Percentiles rank a stretch among this genome's conserved stretches.
These are phyloP conservation scores for Apomyelois bistriatella DNA, from an alignment of 2,888 invertebrate genomes.

Conservation along the genomic window DNA sequence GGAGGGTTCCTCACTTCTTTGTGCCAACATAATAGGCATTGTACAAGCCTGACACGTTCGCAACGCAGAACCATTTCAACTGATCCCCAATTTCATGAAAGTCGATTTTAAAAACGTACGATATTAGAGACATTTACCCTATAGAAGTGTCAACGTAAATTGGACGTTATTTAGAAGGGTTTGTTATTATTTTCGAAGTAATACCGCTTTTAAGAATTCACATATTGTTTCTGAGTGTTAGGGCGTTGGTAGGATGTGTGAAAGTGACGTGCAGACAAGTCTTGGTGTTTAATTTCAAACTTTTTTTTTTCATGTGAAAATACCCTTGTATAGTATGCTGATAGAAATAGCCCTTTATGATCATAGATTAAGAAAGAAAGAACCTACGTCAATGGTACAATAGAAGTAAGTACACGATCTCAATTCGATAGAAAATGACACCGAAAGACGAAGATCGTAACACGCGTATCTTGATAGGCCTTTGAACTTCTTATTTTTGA, in stretches of 20 bases:
- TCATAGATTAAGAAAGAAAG: too few relatives aligned
- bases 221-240: slow-evolving; percentile 9
- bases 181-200: slow-evolving; percentile 11
- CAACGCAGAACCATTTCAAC: background rate
- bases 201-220: slow-evolving; percentile 12
- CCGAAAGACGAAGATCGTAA: too few relatives aligned
- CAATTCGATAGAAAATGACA: too few relatives aligned
- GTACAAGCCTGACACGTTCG: slow-evolving; percentile 45
- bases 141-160: background rate
- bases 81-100: slow-evolving; percentile 1
- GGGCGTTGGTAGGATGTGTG: background rate
- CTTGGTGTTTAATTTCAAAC: background rate
- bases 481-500: too few relatives aligned
- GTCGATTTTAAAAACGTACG: background rate
- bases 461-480: too few relatives aligned
- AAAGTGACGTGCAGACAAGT: background rate
- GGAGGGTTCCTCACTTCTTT: slow-evolving; percentile 44
- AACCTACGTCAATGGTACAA: too few relatives aligned
- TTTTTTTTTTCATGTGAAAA: too few relatives aligned
- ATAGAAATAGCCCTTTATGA: too few relatives aligned
- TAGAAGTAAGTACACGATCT: too few relatives aligned
- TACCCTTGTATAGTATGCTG: too few relatives aligned
- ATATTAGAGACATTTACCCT: background rate
- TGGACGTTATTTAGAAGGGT: slow-evolving; percentile 4
- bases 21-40: slow-evolving; percentile 52